These are phyloP conservation scores for Propsilocerus akamusi DNA, from an alignment of 1,140 invertebrate species.

Conservation along the genomic window DNA sequence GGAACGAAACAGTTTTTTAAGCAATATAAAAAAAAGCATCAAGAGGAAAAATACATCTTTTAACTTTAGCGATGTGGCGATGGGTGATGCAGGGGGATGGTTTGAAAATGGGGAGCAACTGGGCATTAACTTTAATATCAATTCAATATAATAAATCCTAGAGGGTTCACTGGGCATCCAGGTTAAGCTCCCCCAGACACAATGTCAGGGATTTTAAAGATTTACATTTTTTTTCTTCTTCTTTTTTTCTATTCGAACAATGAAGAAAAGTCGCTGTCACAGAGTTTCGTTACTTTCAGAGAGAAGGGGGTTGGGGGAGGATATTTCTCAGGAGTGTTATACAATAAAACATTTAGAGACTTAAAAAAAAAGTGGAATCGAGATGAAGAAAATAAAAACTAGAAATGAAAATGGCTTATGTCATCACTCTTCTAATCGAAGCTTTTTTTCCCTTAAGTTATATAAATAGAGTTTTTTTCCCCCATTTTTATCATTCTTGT, in stretches of 20 bases:
- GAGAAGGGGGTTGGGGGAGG: background rate
- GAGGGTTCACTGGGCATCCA: background rate
- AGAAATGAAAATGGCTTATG: constrained; percentile 1
- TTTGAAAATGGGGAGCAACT: too few relatives aligned
- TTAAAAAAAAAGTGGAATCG: background rate
- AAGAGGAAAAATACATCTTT: too few relatives aligned
- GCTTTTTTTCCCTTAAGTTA: background rate
- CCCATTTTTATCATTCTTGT: background rate
- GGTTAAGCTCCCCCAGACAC: background rate
- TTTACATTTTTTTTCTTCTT: background rate
- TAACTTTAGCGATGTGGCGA: too few relatives aligned
- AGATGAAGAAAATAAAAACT: background rate
- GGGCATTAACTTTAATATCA: background rate
- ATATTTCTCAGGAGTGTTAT: too few relatives aligned
- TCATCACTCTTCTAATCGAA: background rate
- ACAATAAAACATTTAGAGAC: constrained; percentile 2
- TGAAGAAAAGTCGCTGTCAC: background rate
- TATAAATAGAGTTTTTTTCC: background rate
- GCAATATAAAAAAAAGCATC: too few relatives aligned
- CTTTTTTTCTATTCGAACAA: background rate
- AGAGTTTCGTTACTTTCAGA: too few relatives aligned
- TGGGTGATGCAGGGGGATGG: too few relatives aligned
- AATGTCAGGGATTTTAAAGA: constrained; percentile 1
- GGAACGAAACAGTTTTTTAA: too few relatives aligned
- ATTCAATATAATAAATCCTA: background rate